Evolutionary conservation across 1,140 invertebrate genomes (phyloP), one percentile per base, ranked within the genome.

Genomic region (Saccostrea glomerata): DNA sequence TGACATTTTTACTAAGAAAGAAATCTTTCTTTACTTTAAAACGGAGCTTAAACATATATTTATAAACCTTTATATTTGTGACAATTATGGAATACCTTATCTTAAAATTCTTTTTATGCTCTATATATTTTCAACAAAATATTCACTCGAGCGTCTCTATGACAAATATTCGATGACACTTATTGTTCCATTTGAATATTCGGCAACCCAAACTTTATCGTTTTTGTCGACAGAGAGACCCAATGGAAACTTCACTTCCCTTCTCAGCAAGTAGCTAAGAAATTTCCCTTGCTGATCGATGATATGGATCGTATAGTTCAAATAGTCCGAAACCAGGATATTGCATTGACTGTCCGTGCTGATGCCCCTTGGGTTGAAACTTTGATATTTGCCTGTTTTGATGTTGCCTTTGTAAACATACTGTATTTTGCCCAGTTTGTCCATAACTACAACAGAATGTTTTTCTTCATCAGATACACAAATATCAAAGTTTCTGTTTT

Each of bases 401-500:
- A 77, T 36, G 70, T 77, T 77, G 23, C 70, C 70, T 36, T 77
- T 77, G 70, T 77, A 77, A 30, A 77, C 30, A 36, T 40, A 77
- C 15, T 77, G 70, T 2, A 77, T 12, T 30, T 77, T 36, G 15
- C 70, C 70, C 25, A 77, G 11, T 36, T 77, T 77, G 70, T 77
- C 70, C 25, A 77, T 15, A 15, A 77, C 70, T 1, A 77, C 70
- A 30, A 77, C 70, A 36, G 70, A 25, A 77, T 77, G 70, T 36
- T 77, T 77, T 17, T 13, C 25, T 77, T 30, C 15, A 30, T 77
- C 70, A 15, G 70, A 77, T 17, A 77, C 70, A 77, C 70, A 77
- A 12, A 77, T 36, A 17, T 77, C 70, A 25, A 77, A 77, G 25
- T 77, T 77, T 77, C 70, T 77, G 70, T 77, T 77, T 77, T 77